phyloP scores from a whole-genome alignment of 2,113 vertebrate genomes.

The Toxotes jaculatrix region DNA sequence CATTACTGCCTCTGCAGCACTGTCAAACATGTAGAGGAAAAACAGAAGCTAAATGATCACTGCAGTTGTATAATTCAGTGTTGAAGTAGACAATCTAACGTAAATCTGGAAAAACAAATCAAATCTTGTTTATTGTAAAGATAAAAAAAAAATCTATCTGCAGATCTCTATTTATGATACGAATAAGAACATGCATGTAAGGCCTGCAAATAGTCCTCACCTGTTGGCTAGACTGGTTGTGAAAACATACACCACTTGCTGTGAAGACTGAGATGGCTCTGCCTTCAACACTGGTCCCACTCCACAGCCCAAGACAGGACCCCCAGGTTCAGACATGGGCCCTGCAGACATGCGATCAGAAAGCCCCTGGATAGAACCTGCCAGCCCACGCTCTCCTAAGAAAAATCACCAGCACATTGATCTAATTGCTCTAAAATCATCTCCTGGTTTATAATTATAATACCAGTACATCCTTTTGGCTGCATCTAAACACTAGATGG shows the following conservation, averaged over 20 bases:
- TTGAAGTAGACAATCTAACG: background rate
- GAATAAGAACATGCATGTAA: background rate
- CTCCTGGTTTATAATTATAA: background rate
- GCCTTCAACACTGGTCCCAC: slow-evolving; percentile 80
- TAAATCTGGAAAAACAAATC: background rate
- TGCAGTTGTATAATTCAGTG: background rate
- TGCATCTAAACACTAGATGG: slow-evolving; percentile 73
- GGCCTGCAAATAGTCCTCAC: slow-evolving; percentile 79
- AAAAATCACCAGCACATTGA: background rate
- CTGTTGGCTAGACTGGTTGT: slow-evolving; percentile 97
- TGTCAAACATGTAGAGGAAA: slow-evolving; percentile 71
- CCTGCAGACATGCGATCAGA: slow-evolving; percentile 87
- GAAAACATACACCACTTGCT: slow-evolving; percentile 96
- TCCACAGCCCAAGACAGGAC: slow-evolving; percentile 80
- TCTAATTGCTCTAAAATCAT: background rate
- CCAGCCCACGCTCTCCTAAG: slow-evolving; percentile 88
- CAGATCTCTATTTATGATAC: background rate
- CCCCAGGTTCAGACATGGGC: slow-evolving; percentile 82
- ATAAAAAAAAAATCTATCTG: background rate
- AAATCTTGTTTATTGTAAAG: background rate
- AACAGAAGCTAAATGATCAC: background rate
- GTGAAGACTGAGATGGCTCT: slow-evolving; percentile 84
- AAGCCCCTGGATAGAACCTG: slow-evolving; percentile 85
- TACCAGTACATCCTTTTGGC: background rate
- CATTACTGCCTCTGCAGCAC: slow-evolving; percentile 95